Percentiles rank a stretch among this genome's conserved stretches.
Evolutionary conservation across 2,113 vertebrate genomes (phyloP).

Genomic region (Psittacula cyanocephala): DNA sequence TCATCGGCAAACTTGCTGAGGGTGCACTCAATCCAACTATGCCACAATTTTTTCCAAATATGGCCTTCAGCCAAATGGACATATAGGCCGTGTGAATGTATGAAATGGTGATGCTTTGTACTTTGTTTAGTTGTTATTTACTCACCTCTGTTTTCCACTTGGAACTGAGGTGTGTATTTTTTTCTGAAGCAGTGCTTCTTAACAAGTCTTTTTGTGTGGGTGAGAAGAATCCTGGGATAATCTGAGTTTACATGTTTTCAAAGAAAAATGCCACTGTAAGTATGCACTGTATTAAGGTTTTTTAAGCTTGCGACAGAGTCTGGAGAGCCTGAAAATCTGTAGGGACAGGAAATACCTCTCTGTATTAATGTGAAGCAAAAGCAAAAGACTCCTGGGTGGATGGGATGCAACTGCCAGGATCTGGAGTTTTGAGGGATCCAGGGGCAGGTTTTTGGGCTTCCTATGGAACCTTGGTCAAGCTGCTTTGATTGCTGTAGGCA

Average conservation of each 20-base stretch:
- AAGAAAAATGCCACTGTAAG: not conserved
- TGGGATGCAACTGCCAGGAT: not conserved
- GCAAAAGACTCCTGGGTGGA: not conserved
- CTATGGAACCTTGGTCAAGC: rapidly evolving
- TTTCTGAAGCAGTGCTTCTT: not conserved
- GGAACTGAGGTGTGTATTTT: not conserved
- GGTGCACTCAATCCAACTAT: too few species aligned
- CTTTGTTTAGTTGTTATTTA: not conserved
- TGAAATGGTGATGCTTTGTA: not conserved
- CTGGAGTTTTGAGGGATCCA: not conserved
- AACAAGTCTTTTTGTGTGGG: not conserved
- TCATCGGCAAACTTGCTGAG: too few species aligned
- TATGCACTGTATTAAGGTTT: not conserved
- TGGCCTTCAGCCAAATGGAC: not conserved
- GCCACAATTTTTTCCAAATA: not conserved
- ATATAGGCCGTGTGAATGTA: not conserved
- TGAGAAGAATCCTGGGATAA: not conserved
- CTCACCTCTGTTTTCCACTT: not conserved
- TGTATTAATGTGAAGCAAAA: not conserved
- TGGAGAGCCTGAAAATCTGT: not conserved
- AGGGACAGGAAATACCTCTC: not conserved
- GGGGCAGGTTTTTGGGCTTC: not conserved
- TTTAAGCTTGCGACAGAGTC: not conserved
- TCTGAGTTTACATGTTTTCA: not conserved
- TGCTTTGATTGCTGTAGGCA: rapidly evolving